These are phyloP conservation scores for Plumapathes pennacea DNA, from an alignment of 92 coral and sea anemone species.

Conservation along the genomic window DNA sequence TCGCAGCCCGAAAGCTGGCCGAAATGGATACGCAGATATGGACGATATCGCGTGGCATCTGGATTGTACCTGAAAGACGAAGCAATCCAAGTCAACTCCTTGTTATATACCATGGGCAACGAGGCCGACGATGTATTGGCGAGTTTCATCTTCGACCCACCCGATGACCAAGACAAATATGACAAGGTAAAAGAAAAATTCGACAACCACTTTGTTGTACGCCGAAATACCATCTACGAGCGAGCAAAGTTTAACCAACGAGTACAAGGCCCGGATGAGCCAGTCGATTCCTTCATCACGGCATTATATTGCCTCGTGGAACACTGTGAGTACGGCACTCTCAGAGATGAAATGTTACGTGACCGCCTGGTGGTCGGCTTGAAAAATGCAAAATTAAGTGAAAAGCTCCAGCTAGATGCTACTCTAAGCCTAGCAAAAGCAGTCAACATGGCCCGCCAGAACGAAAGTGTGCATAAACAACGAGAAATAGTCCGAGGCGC, in stretches of 20 bases:
- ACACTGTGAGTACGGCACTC: too few relatives aligned
- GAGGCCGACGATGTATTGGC: constrained; percentile 24
- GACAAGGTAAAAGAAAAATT: constrained; percentile 17
- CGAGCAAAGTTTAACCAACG: constrained; percentile 2
- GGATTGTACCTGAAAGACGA: constrained; percentile 15
- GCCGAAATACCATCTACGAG: constrained; percentile 4
- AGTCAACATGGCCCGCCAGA: not conserved
- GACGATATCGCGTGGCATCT: constrained; percentile 16
- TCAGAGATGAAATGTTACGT: constrained; percentile 6
- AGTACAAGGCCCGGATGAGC: not conserved
- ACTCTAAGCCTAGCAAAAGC: not conserved
- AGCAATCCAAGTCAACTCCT: constrained; percentile 16
- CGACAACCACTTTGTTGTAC: constrained; percentile 1
- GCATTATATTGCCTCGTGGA: too few relatives aligned
- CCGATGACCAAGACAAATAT: constrained; percentile 9
- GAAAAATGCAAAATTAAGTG: constrained; percentile 1
- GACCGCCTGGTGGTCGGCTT: constrained; percentile 10
- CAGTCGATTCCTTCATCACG: too few relatives aligned
- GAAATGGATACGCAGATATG: constrained; percentile 27
- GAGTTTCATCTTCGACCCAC: constrained; percentile 17
- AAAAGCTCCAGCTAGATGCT: constrained; percentile 1
- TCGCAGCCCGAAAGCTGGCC: constrained; percentile 23
- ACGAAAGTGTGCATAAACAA: not conserved
- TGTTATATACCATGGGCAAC: constrained; percentile 21
- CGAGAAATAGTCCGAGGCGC: constrained; percentile 6